These are phyloP conservation scores for Hypanus sabinus DNA, from an alignment of 2,113 vertebrate genomes.

Conservation along the genomic window DNA sequence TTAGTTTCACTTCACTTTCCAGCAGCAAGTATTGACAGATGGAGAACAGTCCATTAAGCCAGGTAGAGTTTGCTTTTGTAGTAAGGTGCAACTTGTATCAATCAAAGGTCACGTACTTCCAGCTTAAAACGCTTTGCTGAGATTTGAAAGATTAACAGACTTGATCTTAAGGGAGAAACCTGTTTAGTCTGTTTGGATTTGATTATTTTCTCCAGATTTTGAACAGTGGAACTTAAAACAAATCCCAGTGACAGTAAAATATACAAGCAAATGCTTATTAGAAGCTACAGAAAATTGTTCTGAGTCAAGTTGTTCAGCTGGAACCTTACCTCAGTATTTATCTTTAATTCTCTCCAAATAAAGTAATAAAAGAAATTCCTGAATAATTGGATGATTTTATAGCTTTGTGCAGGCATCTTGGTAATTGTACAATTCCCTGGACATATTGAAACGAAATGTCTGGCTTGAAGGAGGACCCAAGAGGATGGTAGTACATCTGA, in stretches of 20 bases:
- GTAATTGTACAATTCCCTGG: neutral
- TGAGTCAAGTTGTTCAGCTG: conserved; percentile 2
- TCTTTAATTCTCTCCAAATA: neutral
- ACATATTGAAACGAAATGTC: conserved; percentile 1
- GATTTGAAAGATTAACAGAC: conserved; percentile 30
- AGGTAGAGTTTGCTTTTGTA: neutral
- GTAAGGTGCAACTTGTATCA: neutral
- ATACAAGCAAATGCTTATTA: neutral
- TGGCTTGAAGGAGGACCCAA: neutral
- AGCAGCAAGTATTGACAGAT: neutral
- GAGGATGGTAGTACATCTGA: neutral
- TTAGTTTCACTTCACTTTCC: too few relatives aligned
- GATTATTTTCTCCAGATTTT: conserved; percentile 22
- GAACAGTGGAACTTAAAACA: neutral
- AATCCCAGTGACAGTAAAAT: conserved; percentile 22
- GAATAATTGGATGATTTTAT: conserved; percentile 22
- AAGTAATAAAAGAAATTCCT: neutral
- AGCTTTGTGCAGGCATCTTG: neutral
- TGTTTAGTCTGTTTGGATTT: neutral
- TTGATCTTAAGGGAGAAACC: neutral
- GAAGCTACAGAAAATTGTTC: neutral
- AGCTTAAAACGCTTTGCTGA: conserved; percentile 13
- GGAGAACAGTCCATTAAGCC: neutral
- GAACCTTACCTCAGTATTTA: neutral
- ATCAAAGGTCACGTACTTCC: neutral